Percentiles rank a stretch among this genome's conserved stretches.
Evolutionary conservation across 2,888 invertebrate genomes (phyloP).

Genomic region (Kryphioiulus occultus): DNA sequence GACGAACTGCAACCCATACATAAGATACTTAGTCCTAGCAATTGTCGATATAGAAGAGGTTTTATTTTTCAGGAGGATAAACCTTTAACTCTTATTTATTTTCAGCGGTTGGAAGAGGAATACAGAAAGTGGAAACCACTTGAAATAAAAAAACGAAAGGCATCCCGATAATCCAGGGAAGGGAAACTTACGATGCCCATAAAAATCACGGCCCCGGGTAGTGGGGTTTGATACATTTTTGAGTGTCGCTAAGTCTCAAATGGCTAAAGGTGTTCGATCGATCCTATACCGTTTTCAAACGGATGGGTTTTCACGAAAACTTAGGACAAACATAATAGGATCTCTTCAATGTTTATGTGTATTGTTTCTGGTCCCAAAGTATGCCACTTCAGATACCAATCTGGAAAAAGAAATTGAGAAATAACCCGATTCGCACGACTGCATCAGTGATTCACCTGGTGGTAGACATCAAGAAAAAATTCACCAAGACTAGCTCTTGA

Average conservation of each 20-base stretch:
- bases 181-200: background rate
- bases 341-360: background rate
- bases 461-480: background rate
- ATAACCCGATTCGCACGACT: background rate
- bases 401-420: background rate
- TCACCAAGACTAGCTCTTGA: background rate
- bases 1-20: background rate
- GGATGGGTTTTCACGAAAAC: background rate
- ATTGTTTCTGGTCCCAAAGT: background rate
- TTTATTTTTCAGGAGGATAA: background rate
- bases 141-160: background rate
- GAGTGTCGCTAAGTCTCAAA: background rate
- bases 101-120: background rate
- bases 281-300: background rate
- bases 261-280: constrained; percentile 12
- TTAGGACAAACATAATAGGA: background rate
- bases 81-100: constrained; percentile 26
- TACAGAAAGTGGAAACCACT: background rate
- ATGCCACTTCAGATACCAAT: background rate
- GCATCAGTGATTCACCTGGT: background rate
- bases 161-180: background rate
- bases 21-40: background rate
- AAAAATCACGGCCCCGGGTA: background rate
- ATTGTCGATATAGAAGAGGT: background rate
- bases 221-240: background rate